A percentile compares a stretch with the other conserved stretches of the same genome.
phyloP scores from a whole-genome alignment of 2,797 vertebrate genomes.

The Hozukius guyotensis region DNA sequence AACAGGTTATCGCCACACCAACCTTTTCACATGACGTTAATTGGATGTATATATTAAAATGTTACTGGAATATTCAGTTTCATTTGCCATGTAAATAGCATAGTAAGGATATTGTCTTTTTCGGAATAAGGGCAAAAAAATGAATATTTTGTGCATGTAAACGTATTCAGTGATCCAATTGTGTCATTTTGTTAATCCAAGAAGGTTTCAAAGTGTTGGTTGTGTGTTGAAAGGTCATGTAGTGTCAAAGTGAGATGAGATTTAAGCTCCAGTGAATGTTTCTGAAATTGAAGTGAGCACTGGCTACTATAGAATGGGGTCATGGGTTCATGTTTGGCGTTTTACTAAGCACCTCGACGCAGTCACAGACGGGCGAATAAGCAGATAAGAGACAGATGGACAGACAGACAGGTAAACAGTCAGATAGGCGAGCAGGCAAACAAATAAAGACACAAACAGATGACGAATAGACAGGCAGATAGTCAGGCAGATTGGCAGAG shows the following conservation, averaged over 20 bases:
- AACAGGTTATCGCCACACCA: too few relatives aligned
- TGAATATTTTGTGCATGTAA: background rate
- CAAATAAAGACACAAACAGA: conserved; percentile 71
- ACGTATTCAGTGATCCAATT: background rate
- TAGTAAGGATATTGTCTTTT: too few relatives aligned
- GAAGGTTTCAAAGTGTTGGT: background rate
- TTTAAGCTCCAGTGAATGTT: background rate
- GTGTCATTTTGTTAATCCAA: background rate
- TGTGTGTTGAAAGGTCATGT: background rate
- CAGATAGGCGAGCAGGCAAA: conserved; percentile 59
- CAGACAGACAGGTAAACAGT: conserved; percentile 62
- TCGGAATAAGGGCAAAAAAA: too few relatives aligned
- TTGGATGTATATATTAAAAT: too few relatives aligned
- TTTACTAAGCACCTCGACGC: conserved; percentile 21
- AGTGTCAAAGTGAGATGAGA: background rate
- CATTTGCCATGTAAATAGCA: too few relatives aligned
- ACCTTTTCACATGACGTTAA: too few relatives aligned
- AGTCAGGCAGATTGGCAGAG: conserved; percentile 73
- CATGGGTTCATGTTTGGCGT: conserved; percentile 21
- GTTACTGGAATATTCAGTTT: too few relatives aligned
- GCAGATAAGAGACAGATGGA: conserved; percentile 53
- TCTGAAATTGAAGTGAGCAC: background rate
- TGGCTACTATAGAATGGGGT: background rate
- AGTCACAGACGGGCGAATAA: conserved; percentile 36
- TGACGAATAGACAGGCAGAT: conserved; percentile 70